Evolutionary conservation across 2,888 invertebrate genomes (phyloP).

Genomic region (Oligia latruncula): DNA sequence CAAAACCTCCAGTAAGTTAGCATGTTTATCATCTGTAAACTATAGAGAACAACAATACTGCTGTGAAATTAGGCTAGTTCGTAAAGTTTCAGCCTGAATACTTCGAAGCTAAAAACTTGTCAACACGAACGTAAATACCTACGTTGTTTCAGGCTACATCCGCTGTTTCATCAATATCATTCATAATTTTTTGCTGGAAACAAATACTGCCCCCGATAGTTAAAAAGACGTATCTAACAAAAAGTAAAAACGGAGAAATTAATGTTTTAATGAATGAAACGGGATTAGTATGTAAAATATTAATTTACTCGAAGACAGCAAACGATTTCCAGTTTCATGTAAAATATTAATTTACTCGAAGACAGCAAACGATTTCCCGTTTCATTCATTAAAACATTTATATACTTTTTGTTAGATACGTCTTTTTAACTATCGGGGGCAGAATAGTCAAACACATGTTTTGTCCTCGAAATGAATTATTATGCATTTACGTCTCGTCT

Average conservation of each 20-base stretch:
- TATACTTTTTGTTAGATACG: too few relatives aligned
- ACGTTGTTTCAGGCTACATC: constrained; percentile 7
- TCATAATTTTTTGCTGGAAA: neutral
- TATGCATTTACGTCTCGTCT: neutral
- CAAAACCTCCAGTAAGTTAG: neutral
- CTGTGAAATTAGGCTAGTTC: constrained; percentile 24
- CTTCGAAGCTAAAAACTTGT: constrained; percentile 29
- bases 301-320: too few relatives aligned
- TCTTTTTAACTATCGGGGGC: too few relatives aligned
- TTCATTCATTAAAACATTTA: too few relatives aligned
- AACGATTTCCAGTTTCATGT: too few relatives aligned
- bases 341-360: too few relatives aligned
- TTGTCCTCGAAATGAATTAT: neutral
- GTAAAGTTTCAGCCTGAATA: constrained; percentile 21
- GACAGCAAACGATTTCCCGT: too few relatives aligned
- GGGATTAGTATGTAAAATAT: too few relatives aligned
- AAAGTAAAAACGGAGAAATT: too few relatives aligned
- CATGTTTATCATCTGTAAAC: constrained; percentile 10
- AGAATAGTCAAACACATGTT: neutral
- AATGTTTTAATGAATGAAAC: too few relatives aligned
- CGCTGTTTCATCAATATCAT: constrained; percentile 2
- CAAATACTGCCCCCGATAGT: neutral
- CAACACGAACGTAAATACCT: constrained; percentile 20
- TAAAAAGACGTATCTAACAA: too few relatives aligned
- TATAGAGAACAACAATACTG: constrained; percentile 15